Conservation (phyloP, 2,797 vertebrate species). For the Pseudopleuronectes americanus region DNA sequence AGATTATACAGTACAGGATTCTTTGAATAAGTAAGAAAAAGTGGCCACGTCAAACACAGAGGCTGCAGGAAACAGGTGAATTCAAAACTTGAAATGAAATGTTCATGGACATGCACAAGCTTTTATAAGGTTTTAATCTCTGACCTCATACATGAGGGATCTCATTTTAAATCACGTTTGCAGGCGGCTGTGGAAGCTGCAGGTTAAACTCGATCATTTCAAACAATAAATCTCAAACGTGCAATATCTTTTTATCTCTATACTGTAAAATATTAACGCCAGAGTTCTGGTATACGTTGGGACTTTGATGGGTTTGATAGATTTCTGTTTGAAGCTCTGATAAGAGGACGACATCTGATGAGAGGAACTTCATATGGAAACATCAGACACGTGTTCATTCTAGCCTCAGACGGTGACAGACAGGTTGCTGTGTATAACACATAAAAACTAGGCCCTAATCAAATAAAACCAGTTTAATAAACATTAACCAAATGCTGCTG, state of each 20-base stretch:
- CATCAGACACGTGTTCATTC: constrained; percentile 29
- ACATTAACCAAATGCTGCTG: constrained; percentile 18
- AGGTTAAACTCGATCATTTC: no score
- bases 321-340: constrained; percentile 14
- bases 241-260: neutral
- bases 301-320: constrained; percentile 2
- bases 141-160: neutral
- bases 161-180: neutral
- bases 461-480: constrained; percentile 41
- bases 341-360: constrained; percentile 24
- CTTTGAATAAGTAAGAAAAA: no score
- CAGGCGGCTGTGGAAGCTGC: neutral
- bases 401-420: constrained; percentile 27
- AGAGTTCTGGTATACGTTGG: neutral
- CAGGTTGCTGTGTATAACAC: constrained; percentile 6
- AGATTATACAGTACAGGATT: no score
- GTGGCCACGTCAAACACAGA: no score
- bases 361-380: constrained; percentile 29
- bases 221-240: neutral
- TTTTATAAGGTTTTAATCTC: neutral
- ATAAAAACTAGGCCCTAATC: constrained; percentile 27
- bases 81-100: neutral
- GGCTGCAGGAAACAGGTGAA: no score
- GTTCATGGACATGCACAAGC: neutral
- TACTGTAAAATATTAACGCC: neutral